Evolutionary conservation across 2,797 vertebrate genomes (phyloP), one percentile per base, ranked within the genome.

Genomic region (Lindbergichthys nudifrons): DNA sequence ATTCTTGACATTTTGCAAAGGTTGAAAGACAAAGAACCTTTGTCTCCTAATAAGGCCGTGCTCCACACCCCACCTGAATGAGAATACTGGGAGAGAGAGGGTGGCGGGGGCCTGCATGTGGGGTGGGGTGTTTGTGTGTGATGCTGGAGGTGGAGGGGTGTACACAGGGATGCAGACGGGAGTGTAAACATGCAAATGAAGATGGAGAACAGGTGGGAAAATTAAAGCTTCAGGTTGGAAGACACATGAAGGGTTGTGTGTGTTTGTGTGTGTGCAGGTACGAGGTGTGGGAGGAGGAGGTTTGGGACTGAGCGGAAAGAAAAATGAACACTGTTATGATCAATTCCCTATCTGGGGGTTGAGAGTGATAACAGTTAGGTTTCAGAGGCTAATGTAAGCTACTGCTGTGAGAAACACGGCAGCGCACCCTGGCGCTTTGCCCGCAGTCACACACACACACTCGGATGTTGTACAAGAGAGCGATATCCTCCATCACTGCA

Each of bases 1-100:
- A 92, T 91, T 92, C 93, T 92, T 96, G 94, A 94, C 95, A 95
- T 96, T 96, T 96, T 87, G 89, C 83, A 96, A 94, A 95, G 94
- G 94, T 94, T 95, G 92, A 93, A 95, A 93, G 94, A 95, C 93
- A 94, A 94, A 94, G 93, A 91, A 93, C 91, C 90, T 94, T 94
- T 93, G 92, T 93, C 89, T 94, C 90, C 92, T 94, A 94, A 95
- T 94, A 94, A 94, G 92, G 93, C 89, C 79, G 75, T 12, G 67
- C 80, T 88, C 85, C 83, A 60, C 74, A 91, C 87, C 81, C 80
- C 59, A 90, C 85, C 90, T 93, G 94, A 94, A 94, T 95, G 80
- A 90, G 86, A 94, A 94, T 88, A 84, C 70, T 69, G 47, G 54
- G 53, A 65, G 73, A 61, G 73, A 43, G 61, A n/a, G 51, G 48